These are phyloP conservation scores for Nipponia nippon DNA, from an alignment of 2,113 vertebrate genomes.

Conservation along the genomic window DNA sequence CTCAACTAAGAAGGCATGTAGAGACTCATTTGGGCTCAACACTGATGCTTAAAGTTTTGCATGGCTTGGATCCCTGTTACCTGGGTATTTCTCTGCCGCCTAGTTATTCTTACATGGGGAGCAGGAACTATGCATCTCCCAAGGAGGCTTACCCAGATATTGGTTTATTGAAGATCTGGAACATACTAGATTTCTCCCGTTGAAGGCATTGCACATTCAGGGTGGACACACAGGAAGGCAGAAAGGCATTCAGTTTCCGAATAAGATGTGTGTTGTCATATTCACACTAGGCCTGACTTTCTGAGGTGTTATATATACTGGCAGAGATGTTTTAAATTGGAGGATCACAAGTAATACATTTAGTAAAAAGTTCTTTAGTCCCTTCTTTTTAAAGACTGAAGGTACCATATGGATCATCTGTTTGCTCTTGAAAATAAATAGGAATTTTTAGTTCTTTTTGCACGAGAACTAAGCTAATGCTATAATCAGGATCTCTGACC, in stretches of 20 bases:
- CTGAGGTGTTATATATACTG: neutral
- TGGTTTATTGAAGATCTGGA: neutral
- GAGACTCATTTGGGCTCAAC: neutral
- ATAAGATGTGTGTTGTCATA: neutral
- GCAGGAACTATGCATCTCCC: neutral
- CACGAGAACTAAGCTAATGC: neutral
- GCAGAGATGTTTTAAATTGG: neutral
- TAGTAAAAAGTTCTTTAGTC: neutral
- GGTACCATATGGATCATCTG: neutral
- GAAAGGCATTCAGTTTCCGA: neutral
- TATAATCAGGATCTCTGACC: neutral
- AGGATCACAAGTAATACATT: neutral
- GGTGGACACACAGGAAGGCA: neutral
- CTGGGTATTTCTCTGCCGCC: neutral
- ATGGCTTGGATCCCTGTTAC: neutral
- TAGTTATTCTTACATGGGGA: neutral
- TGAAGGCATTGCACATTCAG: neutral
- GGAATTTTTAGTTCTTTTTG: neutral
- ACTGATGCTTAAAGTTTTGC: neutral
- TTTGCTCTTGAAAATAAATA: neutral
- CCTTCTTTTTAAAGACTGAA: neutral
- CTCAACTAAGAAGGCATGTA: neutral
- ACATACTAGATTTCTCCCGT: neutral
- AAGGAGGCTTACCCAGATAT: neutral
- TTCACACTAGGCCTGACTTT: neutral